These are phyloP conservation scores for Stramonita haemastoma DNA, from an alignment of 2,888 invertebrate species.

Conservation along the genomic window DNA sequence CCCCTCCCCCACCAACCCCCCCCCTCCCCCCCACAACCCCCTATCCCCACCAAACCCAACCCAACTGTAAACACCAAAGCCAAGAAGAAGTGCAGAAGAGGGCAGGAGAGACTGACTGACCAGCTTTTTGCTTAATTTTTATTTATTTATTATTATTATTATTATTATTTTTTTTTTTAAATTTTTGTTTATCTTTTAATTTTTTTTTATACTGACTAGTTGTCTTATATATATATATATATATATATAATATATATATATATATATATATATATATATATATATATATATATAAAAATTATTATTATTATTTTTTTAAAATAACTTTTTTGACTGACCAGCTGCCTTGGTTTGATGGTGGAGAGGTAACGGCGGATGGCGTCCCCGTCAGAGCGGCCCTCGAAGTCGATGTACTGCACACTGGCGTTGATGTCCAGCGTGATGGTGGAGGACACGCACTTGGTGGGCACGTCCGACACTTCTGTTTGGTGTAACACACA, in stretches of 20 bases:
- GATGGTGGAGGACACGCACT: slow-evolving; percentile 87
- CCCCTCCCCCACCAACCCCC: not conserved
- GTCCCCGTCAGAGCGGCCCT: slow-evolving; percentile 86
- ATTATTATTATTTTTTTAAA: not conserved
- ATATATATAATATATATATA: not conserved
- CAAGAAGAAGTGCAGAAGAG: not conserved
- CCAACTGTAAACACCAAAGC: not conserved
- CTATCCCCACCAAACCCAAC: too few relatives aligned
- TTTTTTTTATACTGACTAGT: not conserved
- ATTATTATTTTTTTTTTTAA: too few relatives aligned
- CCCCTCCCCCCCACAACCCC: not conserved
- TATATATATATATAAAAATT: too few relatives aligned
- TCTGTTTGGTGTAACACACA: slow-evolving; percentile 53
- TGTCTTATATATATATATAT: too few relatives aligned
- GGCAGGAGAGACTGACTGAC: not conserved
- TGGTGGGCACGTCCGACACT: slow-evolving; percentile 88
- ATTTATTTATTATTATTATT: too few relatives aligned
- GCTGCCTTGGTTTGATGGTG: slow-evolving; percentile 86
- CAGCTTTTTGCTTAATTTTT: too few relatives aligned
- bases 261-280: not conserved
- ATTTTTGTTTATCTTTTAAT: too few relatives aligned
- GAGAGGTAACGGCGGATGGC: slow-evolving; percentile 85
- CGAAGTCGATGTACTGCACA: slow-evolving; percentile 96
- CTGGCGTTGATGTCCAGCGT: slow-evolving; percentile 89
- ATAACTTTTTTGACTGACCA: too few relatives aligned